These are phyloP conservation scores for Drosophila azteca DNA, from an alignment of 1,140 invertebrate species.

Conservation along the genomic window DNA sequence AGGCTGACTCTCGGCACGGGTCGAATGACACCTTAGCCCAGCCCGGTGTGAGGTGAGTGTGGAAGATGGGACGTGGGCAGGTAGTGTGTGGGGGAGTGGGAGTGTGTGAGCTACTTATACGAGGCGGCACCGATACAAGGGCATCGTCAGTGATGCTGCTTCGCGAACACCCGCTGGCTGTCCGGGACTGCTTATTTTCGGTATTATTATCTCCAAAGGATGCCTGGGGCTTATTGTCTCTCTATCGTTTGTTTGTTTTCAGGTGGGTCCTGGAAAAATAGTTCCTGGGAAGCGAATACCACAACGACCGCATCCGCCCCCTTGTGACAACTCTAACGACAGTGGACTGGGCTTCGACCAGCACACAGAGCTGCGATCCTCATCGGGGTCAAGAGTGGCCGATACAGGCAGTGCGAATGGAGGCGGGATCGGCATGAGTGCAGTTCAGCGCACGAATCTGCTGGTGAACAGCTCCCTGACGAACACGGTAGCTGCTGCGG, in stretches of 20 bases:
- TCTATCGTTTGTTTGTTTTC: background rate
- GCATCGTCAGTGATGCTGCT: no score
- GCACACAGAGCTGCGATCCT: conserved; percentile 75
- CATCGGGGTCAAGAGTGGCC: conserved; percentile 26
- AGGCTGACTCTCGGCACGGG: no score
- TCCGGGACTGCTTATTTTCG: no score
- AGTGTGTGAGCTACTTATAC: no score
- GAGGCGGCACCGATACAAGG: no score
- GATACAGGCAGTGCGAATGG: background rate
- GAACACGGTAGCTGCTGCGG: conserved; percentile 55
- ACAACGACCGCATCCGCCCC: conserved; percentile 78
- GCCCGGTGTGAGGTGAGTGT: no score
- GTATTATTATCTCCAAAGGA: no score
- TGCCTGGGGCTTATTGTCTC: no score
- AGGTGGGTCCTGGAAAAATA: conserved; percentile 84
- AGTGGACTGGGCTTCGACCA: conserved; percentile 92
- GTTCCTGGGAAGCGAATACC: conserved; percentile 84
- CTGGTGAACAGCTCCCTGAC: conserved; percentile 60
- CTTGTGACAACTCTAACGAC: conserved; percentile 93
- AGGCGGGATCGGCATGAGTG: conserved; percentile 22
- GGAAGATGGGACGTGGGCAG: no score
- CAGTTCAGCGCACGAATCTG: conserved; percentile 35
- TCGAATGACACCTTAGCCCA: no score
- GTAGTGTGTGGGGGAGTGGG: no score
- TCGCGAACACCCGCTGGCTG: no score